A percentile compares a stretch with the other conserved stretches of the same genome.
phyloP scores from a whole-genome alignment of 2,113 vertebrate species.

The Leptobrachium ailaonicum region DNA sequence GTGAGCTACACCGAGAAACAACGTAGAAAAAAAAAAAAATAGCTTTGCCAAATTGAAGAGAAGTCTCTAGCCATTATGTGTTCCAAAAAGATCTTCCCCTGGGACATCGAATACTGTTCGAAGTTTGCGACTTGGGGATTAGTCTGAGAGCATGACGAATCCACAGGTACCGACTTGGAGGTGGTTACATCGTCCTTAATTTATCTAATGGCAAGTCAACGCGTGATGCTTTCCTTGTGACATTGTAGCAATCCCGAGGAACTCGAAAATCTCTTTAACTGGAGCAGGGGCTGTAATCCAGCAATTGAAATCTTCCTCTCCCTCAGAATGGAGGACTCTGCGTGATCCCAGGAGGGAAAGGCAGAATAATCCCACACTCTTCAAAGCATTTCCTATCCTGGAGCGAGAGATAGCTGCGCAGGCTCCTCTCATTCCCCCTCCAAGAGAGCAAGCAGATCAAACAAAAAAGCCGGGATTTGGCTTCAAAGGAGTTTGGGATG shows the following conservation, averaged over 20 bases:
- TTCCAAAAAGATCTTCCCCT: background rate
- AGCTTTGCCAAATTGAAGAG: background rate
- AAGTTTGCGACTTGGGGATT: background rate
- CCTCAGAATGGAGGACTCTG: constrained; percentile 23
- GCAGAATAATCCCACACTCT: constrained; percentile 48
- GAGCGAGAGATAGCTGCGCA: constrained; percentile 40
- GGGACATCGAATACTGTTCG: background rate
- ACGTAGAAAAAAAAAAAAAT: background rate
- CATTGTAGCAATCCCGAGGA: constrained; percentile 36
- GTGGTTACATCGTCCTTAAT: constrained; percentile 20
- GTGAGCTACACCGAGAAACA: background rate
- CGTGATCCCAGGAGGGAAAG: constrained; percentile 41
- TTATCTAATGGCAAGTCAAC: constrained; percentile 9
- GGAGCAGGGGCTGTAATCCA: constrained; percentile 47
- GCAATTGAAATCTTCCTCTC: constrained; percentile 45
- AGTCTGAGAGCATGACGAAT: background rate
- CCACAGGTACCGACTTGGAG: background rate
- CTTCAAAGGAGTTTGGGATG: constrained; percentile 29
- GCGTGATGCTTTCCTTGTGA: constrained; percentile 21
- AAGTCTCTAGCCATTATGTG: background rate
- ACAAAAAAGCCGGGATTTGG: constrained; percentile 38
- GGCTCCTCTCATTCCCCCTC: constrained; percentile 23
- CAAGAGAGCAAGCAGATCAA: constrained; percentile 31
- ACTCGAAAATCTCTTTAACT: constrained; percentile 42
- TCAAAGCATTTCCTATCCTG: constrained; percentile 49